A percentile compares a stretch with the other conserved stretches of the same genome.
phyloP scores from a whole-genome alignment of 2,888 invertebrate genomes.

The Oligia fasciuncula region DNA sequence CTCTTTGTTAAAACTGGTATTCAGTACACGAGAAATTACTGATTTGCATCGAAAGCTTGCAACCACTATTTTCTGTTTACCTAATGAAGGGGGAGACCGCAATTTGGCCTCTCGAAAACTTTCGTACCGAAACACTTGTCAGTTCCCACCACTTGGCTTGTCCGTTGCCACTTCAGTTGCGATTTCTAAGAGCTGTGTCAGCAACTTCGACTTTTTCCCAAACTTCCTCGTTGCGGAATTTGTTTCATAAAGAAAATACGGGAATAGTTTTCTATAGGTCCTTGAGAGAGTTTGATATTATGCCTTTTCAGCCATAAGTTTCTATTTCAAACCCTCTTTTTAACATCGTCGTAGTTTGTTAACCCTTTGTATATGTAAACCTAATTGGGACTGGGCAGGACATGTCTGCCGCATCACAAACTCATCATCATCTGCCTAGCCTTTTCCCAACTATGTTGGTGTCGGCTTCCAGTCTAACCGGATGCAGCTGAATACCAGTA shows the following conservation, averaged over 20 bases:
- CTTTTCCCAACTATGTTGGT: too few relatives aligned
- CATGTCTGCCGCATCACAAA: too few relatives aligned
- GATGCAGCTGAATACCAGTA: too few relatives aligned
- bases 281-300: constrained; percentile 30
- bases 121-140: constrained; percentile 32
- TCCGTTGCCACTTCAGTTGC: constrained; percentile 42
- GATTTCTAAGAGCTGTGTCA: constrained; percentile 36
- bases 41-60: constrained; percentile 17
- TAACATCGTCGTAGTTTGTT: neutral
- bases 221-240: constrained; percentile 34
- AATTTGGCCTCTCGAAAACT: constrained; percentile 44
- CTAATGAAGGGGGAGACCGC: constrained; percentile 1
- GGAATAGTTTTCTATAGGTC: constrained; percentile 37
- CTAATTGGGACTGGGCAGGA: too few relatives aligned
- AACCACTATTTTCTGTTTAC: constrained; percentile 26
- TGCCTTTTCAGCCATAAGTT: neutral
- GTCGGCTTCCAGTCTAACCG: too few relatives aligned
- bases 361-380: too few relatives aligned
- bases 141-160: constrained; percentile 13
- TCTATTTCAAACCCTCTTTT: neutral
- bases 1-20: constrained; percentile 9
- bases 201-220: constrained; percentile 40
- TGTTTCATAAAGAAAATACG: constrained; percentile 44
- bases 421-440: too few relatives aligned
- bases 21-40: neutral